phyloP scores from a whole-genome alignment of 2,797 vertebrate species.

The Sciurus carolinensis region DNA sequence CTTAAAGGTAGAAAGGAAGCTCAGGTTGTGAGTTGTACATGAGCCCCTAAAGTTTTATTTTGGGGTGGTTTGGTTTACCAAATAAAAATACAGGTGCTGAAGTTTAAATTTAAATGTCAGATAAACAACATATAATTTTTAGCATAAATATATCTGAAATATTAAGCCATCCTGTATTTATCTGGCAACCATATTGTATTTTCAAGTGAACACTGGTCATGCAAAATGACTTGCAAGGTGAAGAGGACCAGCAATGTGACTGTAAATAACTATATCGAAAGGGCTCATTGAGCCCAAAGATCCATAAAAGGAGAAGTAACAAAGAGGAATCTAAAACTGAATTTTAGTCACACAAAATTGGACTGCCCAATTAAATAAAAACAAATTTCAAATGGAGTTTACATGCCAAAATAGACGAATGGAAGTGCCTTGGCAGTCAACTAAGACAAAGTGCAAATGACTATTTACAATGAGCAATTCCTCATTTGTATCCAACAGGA shows the following conservation, averaged over 20 bases:
- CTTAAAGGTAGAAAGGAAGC: neutral
- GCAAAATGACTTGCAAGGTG: neutral
- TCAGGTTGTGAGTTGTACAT: neutral
- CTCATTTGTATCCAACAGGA: neutral
- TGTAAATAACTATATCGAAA: neutral
- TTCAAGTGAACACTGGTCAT: neutral
- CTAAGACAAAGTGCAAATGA: neutral
- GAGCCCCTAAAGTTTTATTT: neutral
- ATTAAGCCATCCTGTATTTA: neutral
- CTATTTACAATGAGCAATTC: rapidly evolving
- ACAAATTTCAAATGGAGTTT: neutral
- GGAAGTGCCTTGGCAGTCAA: neutral
- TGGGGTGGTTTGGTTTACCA: neutral
- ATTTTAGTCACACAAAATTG: neutral
- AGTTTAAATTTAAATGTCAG: neutral
- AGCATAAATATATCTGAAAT: neutral
- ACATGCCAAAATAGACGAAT: neutral
- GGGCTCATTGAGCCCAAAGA: neutral
- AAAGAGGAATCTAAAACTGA: neutral
- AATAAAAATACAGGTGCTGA: conserved; percentile 2
- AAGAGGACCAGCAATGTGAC: neutral
- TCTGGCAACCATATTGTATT: neutral
- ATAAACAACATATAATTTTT: neutral
- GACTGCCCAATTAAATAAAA: neutral
- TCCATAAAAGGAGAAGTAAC: neutral